Conservation (phyloP, 2,113 vertebrate species). For the Alexandromys fortis region DNA sequence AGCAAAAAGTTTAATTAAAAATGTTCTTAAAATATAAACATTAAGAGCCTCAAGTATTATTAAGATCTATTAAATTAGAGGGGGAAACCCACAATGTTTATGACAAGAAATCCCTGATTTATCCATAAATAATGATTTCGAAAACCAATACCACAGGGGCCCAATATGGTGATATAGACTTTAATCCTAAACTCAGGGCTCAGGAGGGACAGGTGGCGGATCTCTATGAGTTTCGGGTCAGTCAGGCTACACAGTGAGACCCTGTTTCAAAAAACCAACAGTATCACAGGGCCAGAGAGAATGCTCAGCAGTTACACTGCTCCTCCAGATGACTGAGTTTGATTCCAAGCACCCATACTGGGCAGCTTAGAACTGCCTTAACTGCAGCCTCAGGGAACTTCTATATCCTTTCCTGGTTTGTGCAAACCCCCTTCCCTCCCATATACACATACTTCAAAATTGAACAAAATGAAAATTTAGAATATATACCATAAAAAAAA, state of each 20-base stretch:
- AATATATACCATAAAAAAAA: slow-evolving; percentile 16
- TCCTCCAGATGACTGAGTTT: neutral
- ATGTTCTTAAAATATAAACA: neutral
- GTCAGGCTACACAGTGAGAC: neutral
- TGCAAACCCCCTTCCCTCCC: neutral
- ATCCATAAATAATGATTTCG: slow-evolving; percentile 27
- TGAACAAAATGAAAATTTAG: neutral
- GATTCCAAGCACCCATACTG: neutral
- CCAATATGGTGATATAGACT: neutral
- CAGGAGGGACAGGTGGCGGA: neutral
- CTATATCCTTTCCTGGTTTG: neutral
- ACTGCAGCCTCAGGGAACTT: neutral
- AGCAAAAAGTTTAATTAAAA: neutral
- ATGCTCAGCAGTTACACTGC: neutral
- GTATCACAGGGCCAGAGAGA: neutral
- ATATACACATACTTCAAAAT: neutral
- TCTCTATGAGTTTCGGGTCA: neutral
- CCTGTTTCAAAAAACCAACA: neutral
- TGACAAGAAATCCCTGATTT: neutral
- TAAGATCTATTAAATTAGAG: neutral
- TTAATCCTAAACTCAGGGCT: neutral
- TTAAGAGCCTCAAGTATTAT: neutral
- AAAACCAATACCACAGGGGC: neutral
- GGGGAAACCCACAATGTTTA: neutral
- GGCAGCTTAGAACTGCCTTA: neutral